phyloP scores from a whole-genome alignment of 2,888 invertebrate genomes.

The Gari tellinella region DNA sequence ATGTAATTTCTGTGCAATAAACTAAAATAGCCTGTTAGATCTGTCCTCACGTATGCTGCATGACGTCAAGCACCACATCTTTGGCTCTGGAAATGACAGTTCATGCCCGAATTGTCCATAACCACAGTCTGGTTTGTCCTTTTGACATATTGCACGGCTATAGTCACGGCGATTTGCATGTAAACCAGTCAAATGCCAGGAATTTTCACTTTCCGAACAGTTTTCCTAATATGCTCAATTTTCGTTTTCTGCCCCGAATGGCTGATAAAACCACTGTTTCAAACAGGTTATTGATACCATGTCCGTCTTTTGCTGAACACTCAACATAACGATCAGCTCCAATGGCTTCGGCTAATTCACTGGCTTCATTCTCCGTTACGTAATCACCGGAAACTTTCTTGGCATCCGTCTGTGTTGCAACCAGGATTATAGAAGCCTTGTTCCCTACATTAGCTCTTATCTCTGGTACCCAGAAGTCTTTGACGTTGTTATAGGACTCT shows the following conservation, averaged over 20 bases:
- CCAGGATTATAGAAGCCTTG: conserved; percentile 67
- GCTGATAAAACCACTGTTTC: conserved; percentile 67
- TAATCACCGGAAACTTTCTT: background rate
- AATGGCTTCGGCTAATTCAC: conserved; percentile 66
- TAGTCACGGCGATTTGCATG: too few relatives aligned
- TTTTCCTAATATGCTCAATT: conserved; percentile 57
- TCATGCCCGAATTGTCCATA: too few relatives aligned
- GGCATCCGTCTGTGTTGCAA: conserved; percentile 71
- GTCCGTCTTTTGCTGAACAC: conserved; percentile 62
- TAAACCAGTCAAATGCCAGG: too few relatives aligned
- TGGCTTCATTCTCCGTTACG: conserved; percentile 63
- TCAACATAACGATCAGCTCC: conserved; percentile 68
- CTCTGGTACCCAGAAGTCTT: conserved; percentile 72
- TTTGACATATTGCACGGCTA: too few relatives aligned
- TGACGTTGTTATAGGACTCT: conserved; percentile 67
- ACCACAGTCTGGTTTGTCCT: too few relatives aligned
- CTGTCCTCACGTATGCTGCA: too few relatives aligned
- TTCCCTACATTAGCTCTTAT: conserved; percentile 63
- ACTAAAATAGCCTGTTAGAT: too few relatives aligned
- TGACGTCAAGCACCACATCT: too few relatives aligned
- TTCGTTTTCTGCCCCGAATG: conserved; percentile 64
- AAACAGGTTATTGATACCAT: conserved; percentile 67
- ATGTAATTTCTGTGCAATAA: too few relatives aligned
- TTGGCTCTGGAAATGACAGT: too few relatives aligned
- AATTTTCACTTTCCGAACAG: conserved; percentile 25